phyloP scores from a whole-genome alignment of 2,113 vertebrate species.

The Cryptomyrus ogoouensis region DNA sequence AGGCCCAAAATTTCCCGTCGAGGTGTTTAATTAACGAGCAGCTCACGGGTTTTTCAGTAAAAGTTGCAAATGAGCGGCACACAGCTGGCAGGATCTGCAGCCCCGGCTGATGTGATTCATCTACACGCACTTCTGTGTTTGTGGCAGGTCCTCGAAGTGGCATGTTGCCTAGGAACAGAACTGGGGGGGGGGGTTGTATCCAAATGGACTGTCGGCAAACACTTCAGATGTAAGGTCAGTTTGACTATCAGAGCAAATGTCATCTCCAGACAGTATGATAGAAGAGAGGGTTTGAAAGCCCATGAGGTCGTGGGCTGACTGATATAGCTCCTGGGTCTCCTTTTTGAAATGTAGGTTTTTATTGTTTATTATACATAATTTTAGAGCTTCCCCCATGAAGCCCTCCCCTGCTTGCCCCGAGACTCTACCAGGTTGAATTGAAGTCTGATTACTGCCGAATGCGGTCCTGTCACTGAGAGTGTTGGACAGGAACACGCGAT shows the following conservation, averaged over 20 bases:
- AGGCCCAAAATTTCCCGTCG: neutral
- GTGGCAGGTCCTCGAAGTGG: neutral
- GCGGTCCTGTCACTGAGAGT: neutral
- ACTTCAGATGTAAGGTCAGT: neutral
- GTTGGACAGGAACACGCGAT: neutral
- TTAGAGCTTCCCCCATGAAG: neutral
- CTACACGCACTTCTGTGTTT: neutral
- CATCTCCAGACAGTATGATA: neutral
- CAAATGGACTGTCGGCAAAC: neutral
- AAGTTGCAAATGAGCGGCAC: neutral
- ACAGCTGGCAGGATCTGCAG: neutral
- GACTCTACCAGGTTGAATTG: neutral
- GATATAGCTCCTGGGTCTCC: neutral
- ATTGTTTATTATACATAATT: neutral
- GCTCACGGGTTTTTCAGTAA: neutral
- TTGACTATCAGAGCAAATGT: neutral
- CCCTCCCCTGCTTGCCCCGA: no score
- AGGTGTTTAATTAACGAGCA: constrained; percentile 8
- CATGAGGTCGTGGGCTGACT: neutral
- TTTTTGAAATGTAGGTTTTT: neutral
- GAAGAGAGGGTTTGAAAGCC: neutral
- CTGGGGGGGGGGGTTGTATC: neutral
- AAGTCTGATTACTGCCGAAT: neutral
- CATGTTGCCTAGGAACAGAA: neutral
- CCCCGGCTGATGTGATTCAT: neutral